Evolutionary conservation across 2,113 vertebrate genomes (phyloP).

Genomic region (Daphoenositta chrysoptera): DNA sequence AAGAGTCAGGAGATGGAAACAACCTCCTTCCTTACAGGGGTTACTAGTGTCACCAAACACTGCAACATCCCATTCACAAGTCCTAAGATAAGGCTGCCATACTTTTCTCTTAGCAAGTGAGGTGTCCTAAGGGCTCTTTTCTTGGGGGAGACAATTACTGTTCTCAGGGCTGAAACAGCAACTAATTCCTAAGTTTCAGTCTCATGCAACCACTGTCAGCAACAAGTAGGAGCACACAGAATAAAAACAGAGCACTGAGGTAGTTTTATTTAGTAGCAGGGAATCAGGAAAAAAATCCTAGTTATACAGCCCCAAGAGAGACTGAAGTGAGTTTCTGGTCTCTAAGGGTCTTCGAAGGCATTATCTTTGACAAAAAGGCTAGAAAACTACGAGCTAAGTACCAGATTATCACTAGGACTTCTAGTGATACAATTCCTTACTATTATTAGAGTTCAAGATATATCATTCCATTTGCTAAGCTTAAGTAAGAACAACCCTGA

Average conservation of each 20-base stretch:
- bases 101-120: background rate
- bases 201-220: background rate
- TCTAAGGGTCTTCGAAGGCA: background rate
- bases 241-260: accelerated
- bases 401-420: background rate
- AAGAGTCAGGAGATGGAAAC: background rate
- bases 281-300: background rate
- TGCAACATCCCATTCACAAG: background rate
- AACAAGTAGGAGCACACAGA: accelerated
- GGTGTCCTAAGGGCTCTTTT: background rate
- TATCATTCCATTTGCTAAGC: background rate
- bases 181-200: background rate
- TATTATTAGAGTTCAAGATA: background rate
- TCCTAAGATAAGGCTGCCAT: background rate
- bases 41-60: background rate
- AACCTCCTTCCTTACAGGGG: background rate
- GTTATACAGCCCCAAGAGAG: background rate
- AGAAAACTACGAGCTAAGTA: background rate
- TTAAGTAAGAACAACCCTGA: background rate
- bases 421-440: background rate
- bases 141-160: background rate
- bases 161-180: background rate
- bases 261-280: background rate
- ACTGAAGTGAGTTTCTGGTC: background rate
- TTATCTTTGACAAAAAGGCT: background rate